A percentile compares a stretch with the other conserved stretches of the same genome.
phyloP scores from a whole-genome alignment of 2,113 vertebrate species.

The Daubentonia madagascariensis region DNA sequence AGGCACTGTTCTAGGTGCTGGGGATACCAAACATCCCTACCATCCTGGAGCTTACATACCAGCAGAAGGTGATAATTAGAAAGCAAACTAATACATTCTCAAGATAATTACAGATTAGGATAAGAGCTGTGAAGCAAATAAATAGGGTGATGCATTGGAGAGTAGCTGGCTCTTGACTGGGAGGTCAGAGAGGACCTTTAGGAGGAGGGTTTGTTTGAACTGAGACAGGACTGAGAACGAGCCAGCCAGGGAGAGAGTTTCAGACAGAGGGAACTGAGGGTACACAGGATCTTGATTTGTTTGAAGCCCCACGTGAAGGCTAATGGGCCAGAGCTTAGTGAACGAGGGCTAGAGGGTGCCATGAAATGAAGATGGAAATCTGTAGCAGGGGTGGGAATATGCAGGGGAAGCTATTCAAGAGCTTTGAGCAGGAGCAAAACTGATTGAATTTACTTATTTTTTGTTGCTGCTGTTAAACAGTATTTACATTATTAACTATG shows the following conservation, averaged over 20 bases:
- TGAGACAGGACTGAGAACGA: neutral
- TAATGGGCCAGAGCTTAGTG: neutral
- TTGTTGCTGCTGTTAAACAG: neutral
- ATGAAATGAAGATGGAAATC: neutral
- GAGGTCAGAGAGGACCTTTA: neutral
- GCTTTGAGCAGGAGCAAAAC: neutral
- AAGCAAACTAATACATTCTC: neutral
- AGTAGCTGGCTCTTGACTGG: neutral
- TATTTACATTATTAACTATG: neutral
- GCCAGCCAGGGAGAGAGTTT: neutral
- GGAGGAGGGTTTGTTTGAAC: neutral
- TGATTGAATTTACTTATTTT: neutral
- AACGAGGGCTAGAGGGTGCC: neutral
- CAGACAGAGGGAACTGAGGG: neutral
- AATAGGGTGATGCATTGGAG: neutral
- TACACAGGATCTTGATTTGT: neutral
- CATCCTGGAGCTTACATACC: neutral
- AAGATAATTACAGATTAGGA: slow-evolving; percentile 1
- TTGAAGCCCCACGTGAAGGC: neutral
- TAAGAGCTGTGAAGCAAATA: neutral
- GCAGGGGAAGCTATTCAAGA: neutral
- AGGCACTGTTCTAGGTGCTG: neutral
- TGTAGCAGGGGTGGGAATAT: neutral
- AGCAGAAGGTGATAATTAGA: neutral
- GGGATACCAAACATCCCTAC: neutral